A percentile compares a stretch with the other conserved stretches of the same genome.
phyloP scores from a whole-genome alignment of 2,888 invertebrate species.

The Aricia artaxerxes region DNA sequence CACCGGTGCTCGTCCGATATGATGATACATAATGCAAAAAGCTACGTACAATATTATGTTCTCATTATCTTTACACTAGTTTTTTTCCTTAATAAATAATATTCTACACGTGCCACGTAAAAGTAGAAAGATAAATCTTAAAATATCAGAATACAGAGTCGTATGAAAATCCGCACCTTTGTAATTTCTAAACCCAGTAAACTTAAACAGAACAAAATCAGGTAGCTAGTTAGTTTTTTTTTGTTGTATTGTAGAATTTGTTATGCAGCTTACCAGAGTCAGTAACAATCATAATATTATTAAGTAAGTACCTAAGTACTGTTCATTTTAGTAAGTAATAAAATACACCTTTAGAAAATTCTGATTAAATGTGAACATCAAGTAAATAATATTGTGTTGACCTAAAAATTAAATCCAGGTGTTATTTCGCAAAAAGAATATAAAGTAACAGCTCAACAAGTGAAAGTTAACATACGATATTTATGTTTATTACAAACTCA shows the following conservation, averaged over 20 bases:
- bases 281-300: background rate
- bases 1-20: slow-evolving; percentile 45
- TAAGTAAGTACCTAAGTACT: too few species aligned
- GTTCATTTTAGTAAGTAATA: background rate
- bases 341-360: background rate
- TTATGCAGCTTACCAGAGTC: background rate
- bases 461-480: background rate
- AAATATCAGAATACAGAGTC: background rate
- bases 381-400: background rate
- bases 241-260: too few species aligned
- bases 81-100: too few species aligned
- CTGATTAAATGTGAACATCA: background rate
- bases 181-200: background rate
- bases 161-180: background rate
- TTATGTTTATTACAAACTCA: background rate
- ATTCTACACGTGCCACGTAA: too few species aligned
- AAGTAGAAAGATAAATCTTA: too few species aligned
- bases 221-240: background rate
- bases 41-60: too few species aligned
- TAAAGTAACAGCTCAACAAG: background rate
- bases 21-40: too few species aligned
- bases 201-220: background rate
- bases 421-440: background rate
- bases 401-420: background rate
- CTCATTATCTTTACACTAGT: too few species aligned